Base-by-base conservation (phyloP, 1,140 invertebrate genomes). In the Drosophila pectinifera region DNA sequence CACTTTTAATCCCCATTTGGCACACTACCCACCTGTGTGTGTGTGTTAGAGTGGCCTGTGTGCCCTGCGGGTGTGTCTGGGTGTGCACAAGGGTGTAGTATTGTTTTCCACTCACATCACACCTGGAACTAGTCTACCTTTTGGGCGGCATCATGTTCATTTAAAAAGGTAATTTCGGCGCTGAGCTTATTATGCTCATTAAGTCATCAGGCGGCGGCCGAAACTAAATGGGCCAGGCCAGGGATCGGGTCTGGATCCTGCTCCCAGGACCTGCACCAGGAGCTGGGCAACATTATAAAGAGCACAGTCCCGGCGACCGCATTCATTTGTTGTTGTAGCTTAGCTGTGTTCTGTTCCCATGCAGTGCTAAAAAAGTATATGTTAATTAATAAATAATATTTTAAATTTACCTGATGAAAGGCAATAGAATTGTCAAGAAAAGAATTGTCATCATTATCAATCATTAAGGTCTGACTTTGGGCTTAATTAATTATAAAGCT, bases 141-240 rank as follows among this genome's bases (percentile, higher is more conserved):
- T 64, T 41, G 45, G 62, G 41, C 22, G 48, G 68, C 76, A 88
- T 84, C 80, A 88, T 88, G 84, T 89, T 89, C 82, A 89, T 89
- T 89, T 89, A 78, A 89, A 88, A 84, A 89, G 84, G 84, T 89
- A 89, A 89, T 89, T 89, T 89, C 62, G 80, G 84, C 69, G 65
- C 56, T 89, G 80, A 89, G 84, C 84, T 89, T 89, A 89, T 89
- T 89, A 89, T 89, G 73, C 84, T 89, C 84, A 89, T 89, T 89
- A 89, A 89, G 84, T 89, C 84, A 89, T 89, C 84, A 89, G 77
- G 45, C 18, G 49, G 54, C 39, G 36, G n/a, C 49, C 36, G 51
- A 45, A 70, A 62, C 58, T 58, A 83, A 64, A 80, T 63, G 54
- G 58, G 24, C 54, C 62, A 63, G 56, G 42, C 26, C 73, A 42